Percentiles rank a stretch among this genome's conserved stretches.
Evolutionary conservation across 2,888 invertebrate genomes (phyloP).

Genomic region (Hanleya hanleyi): DNA sequence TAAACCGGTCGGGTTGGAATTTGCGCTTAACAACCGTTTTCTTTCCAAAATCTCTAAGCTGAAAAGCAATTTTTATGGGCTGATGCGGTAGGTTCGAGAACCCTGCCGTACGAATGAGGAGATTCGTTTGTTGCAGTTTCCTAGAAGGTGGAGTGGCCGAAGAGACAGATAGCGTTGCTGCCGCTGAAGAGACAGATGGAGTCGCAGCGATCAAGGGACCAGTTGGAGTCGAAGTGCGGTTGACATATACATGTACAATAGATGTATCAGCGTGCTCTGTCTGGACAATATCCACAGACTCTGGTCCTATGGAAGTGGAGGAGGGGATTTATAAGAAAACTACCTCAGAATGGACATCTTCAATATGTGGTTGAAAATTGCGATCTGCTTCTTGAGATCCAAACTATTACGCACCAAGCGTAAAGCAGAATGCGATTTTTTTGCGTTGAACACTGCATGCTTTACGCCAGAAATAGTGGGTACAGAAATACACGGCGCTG

Average conservation of each 20-base stretch:
- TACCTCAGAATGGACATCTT: background rate
- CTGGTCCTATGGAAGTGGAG: background rate
- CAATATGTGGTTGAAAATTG: too few species aligned
- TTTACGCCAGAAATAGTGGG: too few species aligned
- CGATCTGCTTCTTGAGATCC: too few species aligned
- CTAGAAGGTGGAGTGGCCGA: background rate
- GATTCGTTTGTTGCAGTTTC: background rate
- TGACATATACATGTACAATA: too few species aligned
- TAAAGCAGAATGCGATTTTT: too few species aligned
- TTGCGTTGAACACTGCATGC: too few species aligned
- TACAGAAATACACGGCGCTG: too few species aligned
- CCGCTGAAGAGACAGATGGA: background rate
- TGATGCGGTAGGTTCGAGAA: too few species aligned
- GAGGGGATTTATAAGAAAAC: background rate
- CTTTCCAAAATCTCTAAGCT: slow-evolving; percentile 5
- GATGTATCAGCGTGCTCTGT: background rate
- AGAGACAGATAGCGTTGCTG: background rate
- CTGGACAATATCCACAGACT: background rate
- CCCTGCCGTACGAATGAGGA: background rate
- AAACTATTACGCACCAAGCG: too few species aligned
- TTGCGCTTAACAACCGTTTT: too few species aligned
- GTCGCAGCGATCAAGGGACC: background rate
- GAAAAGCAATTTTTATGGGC: background rate
- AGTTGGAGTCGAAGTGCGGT: background rate
- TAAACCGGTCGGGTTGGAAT: slow-evolving; percentile 23